Conservation (phyloP, 53 echinoderm and acorn worm species). For the Hippasteria phrygiana region DNA sequence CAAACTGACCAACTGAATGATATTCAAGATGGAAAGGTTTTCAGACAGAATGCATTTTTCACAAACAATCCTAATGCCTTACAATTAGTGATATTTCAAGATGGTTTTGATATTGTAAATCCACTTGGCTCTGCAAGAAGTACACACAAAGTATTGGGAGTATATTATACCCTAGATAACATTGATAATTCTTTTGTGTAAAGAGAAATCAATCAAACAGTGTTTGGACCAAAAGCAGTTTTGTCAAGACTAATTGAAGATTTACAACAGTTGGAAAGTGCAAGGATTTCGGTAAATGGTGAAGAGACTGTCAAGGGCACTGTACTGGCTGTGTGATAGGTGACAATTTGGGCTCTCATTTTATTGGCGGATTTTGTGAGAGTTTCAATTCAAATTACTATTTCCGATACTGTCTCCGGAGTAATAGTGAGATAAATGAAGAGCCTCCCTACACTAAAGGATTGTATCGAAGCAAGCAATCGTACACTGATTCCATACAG, state of each 20-base stretch:
- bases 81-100: constrained; percentile 73
- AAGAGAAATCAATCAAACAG: constrained; percentile 65
- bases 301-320: constrained; percentile 48
- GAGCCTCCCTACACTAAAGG: constrained; percentile 67
- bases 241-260: constrained; percentile 68
- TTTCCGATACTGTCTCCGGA: constrained; percentile 70
- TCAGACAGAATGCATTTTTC: constrained; percentile 60
- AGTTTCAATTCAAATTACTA: constrained; percentile 69
- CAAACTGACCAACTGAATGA: constrained; percentile 35
- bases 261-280: constrained; percentile 55
- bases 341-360: constrained; percentile 79
- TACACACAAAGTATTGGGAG: constrained; percentile 71
- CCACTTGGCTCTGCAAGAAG: constrained; percentile 76
- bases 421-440: constrained; percentile 61
- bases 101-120: constrained; percentile 80
- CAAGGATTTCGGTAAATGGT: constrained; percentile 48
- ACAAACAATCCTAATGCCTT: constrained; percentile 37
- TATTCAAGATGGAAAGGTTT: constrained; percentile 69
- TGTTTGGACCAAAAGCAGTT: constrained; percentile 64
- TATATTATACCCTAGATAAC: constrained; percentile 80
- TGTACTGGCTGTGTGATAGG: constrained; percentile 64
- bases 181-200: constrained; percentile 72
- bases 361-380: constrained; percentile 77
- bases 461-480: constrained; percentile 67
- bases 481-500: constrained; percentile 60